These are phyloP conservation scores for Callithrix jacchus DNA, from an alignment of 2,113 vertebrate genomes.

Conservation along the genomic window DNA sequence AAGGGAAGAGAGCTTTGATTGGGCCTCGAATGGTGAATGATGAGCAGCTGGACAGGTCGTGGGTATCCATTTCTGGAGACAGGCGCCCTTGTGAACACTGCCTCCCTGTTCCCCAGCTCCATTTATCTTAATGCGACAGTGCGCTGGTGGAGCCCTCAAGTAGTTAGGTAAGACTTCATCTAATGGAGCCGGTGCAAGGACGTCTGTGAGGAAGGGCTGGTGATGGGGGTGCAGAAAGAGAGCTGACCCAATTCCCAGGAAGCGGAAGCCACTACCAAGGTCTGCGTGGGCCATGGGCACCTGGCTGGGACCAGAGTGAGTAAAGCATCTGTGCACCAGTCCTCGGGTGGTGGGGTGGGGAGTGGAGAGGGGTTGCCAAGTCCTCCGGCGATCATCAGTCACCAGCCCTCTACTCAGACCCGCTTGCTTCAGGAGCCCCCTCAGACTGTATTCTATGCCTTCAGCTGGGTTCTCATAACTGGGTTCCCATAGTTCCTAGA, in stretches of 20 bases:
- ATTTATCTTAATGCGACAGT: conserved; percentile 81
- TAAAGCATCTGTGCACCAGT: too few relatives aligned
- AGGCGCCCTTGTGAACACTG: conserved; percentile 70
- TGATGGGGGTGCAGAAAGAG: conserved; percentile 24
- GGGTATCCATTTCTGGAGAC: conserved; percentile 74
- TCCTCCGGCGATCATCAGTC: not conserved
- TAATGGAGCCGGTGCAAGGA: conserved; percentile 72
- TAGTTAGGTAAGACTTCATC: conserved; percentile 79
- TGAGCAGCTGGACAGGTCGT: conserved; percentile 19
- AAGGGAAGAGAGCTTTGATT: conserved; percentile 70
- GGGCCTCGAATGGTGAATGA: conserved; percentile 65
- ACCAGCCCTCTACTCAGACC: not conserved
- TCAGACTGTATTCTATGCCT: not conserved
- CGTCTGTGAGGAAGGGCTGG: conserved; percentile 56
- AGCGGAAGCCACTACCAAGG: not conserved
- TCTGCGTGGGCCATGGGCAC: too few relatives aligned
- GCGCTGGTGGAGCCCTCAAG: conserved; percentile 68
- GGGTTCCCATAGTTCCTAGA: not conserved
- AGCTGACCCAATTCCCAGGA: not conserved
- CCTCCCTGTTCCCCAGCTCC: conserved; percentile 71
- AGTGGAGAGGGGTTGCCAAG: too few relatives aligned
- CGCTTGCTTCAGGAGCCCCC: not conserved
- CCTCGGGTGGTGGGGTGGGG: rapidly evolving
- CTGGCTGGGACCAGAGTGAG: not conserved
- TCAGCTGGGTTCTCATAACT: not conserved